Evolutionary conservation across 2,113 vertebrate species (phyloP).

Genomic region (Terrapene triunguis): DNA sequence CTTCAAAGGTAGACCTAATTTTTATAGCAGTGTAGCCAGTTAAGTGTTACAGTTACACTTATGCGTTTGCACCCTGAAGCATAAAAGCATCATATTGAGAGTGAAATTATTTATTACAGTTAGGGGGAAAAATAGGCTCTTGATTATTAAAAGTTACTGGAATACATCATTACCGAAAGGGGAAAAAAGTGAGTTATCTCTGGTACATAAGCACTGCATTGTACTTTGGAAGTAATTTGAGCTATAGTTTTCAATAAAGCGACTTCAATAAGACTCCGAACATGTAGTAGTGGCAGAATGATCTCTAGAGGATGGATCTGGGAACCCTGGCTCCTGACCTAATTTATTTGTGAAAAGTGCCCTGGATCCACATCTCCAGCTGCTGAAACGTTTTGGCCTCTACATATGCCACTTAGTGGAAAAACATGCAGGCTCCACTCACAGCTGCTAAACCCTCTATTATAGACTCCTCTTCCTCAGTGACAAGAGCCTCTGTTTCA

Average conservation of each 20-base stretch:
- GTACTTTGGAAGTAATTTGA: neutral
- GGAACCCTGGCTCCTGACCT: neutral
- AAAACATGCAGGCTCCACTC: neutral
- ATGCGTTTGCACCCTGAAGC: neutral
- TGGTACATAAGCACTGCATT: neutral
- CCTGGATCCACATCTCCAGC: neutral
- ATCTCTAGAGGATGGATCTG: neutral
- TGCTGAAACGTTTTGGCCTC: neutral
- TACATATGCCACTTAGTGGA: too few relatives aligned
- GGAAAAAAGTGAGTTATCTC: neutral
- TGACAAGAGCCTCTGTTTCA: rapidly evolving
- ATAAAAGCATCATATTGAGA: neutral
- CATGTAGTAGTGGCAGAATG: neutral
- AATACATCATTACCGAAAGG: neutral
- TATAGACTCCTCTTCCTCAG: neutral
- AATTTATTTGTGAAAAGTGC: neutral
- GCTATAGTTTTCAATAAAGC: neutral
- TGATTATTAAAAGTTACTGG: neutral
- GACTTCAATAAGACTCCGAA: neutral
- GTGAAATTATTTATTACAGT: neutral
- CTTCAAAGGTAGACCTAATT: neutral
- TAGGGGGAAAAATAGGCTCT: neutral
- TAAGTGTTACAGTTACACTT: neutral
- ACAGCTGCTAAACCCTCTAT: neutral
- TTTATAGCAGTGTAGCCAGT: neutral